Conservation (phyloP, 2,113 vertebrate species). For the Oncorhynchus gorbuscha region DNA sequence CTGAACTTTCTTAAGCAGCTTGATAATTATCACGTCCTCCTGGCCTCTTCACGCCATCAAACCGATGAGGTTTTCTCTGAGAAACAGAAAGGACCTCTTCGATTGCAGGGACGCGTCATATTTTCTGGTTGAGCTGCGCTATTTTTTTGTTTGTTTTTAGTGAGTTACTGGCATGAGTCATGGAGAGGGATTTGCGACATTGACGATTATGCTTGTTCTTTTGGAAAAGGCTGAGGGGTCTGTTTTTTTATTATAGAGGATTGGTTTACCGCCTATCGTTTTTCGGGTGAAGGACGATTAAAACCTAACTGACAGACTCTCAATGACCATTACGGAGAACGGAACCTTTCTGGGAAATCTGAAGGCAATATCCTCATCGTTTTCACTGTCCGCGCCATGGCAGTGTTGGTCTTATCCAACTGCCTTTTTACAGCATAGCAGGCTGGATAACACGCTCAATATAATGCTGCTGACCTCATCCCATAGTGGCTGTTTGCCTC, state of each 20-base stretch:
- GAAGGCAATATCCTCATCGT: background rate
- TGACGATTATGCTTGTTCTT: background rate
- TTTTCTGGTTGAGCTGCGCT: background rate
- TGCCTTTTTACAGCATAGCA: slow-evolving; percentile 2
- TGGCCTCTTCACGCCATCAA: background rate
- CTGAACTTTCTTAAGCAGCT: background rate
- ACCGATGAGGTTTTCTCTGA: background rate
- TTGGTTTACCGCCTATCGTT: slow-evolving; percentile 15
- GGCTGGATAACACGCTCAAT: background rate
- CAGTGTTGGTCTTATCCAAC: slow-evolving; percentile 4
- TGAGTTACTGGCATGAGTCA: background rate
- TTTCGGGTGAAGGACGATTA: background rate
- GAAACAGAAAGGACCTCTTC: background rate
- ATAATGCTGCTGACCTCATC: slow-evolving; percentile 1
- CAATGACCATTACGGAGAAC: background rate
- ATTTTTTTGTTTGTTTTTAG: background rate
- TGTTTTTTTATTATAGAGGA: background rate
- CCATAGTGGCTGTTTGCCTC: background rate
- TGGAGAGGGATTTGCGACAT: slow-evolving; percentile 7
- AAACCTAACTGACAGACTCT: background rate
- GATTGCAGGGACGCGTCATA: background rate
- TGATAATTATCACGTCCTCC: background rate
- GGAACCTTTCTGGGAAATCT: slow-evolving; percentile 1
- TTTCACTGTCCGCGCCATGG: background rate
- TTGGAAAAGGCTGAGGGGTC: background rate